A percentile compares a stretch with the other conserved stretches of the same genome.
phyloP scores from a whole-genome alignment of 2,888 invertebrate species.

The Mystacides longicornis region DNA sequence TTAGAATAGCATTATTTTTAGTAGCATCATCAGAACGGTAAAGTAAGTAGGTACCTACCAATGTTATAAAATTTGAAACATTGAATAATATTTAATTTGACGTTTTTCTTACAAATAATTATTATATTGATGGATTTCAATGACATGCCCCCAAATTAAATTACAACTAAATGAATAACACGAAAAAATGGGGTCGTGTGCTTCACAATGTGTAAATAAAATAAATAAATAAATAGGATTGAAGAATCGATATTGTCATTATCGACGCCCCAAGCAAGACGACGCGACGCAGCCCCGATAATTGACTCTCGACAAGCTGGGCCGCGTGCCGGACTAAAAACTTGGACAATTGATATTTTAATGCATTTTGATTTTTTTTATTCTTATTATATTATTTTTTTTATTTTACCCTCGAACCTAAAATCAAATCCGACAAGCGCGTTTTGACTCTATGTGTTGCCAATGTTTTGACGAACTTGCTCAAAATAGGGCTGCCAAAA shows the following conservation, averaged over 20 bases:
- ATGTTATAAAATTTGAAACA: not conserved
- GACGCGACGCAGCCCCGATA: slow-evolving; percentile 11
- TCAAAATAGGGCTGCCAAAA: too few species aligned
- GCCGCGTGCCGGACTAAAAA: slow-evolving; percentile 11
- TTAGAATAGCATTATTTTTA: too few species aligned
- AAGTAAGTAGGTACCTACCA: too few species aligned
- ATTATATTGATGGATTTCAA: not conserved
- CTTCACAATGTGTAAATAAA: not conserved
- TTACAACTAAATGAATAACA: too few species aligned
- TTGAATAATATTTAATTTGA: not conserved
- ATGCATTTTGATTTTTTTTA: not conserved
- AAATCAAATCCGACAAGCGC: not conserved
- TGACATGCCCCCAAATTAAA: not conserved
- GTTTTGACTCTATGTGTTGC: not conserved
- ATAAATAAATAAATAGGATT: not conserved
- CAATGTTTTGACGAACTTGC: not conserved
- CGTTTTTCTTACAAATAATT: too few species aligned
- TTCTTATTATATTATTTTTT: not conserved
- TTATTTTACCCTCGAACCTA: not conserved
- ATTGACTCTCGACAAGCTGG: slow-evolving; percentile 19
- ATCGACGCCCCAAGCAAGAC: too few species aligned
- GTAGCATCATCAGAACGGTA: too few species aligned
- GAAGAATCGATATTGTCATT: slow-evolving; percentile 17
- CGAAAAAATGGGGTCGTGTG: not conserved
- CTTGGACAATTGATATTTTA: not conserved